phyloP scores from a whole-genome alignment of 2,888 invertebrate species.

The Dioctria rufipes region DNA sequence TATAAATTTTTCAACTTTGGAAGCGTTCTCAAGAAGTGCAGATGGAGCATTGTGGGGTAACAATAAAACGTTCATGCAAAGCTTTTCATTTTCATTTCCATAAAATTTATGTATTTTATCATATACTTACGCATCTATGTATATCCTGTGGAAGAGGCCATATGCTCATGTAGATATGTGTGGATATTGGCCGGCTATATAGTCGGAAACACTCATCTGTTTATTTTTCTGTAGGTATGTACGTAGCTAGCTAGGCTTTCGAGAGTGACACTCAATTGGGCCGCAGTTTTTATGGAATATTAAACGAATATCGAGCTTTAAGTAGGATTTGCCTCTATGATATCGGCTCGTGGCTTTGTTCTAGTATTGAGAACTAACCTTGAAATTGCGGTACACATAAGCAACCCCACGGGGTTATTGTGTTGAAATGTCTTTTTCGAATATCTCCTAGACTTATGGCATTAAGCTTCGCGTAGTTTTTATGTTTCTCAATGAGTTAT shows the following conservation, averaged over 20 bases:
- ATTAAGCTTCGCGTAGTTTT: neutral
- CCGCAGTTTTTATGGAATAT: slow-evolving; percentile 10
- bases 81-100: too few species aligned
- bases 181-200: too few species aligned
- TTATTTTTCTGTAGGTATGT: too few species aligned
- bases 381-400: slow-evolving; percentile 13
- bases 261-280: neutral
- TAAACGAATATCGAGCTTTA: slow-evolving; percentile 40
- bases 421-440: neutral
- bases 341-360: neutral
- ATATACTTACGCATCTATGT: too few species aligned
- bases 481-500: neutral
- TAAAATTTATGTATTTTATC: too few species aligned
- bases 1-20: neutral
- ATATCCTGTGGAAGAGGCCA: too few species aligned
- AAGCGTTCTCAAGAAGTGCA: too few species aligned
- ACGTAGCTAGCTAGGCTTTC: neutral
- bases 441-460: too few species aligned
- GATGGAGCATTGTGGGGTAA: too few species aligned
- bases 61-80: too few species aligned
- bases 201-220: too few species aligned
- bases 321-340: slow-evolving; percentile 26
- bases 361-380: slow-evolving; percentile 18
- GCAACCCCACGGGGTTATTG: slow-evolving; percentile 17
- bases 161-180: too few species aligned